Conservation (phyloP, 2,113 vertebrate species). For the Gymnarchus niloticus region DNA sequence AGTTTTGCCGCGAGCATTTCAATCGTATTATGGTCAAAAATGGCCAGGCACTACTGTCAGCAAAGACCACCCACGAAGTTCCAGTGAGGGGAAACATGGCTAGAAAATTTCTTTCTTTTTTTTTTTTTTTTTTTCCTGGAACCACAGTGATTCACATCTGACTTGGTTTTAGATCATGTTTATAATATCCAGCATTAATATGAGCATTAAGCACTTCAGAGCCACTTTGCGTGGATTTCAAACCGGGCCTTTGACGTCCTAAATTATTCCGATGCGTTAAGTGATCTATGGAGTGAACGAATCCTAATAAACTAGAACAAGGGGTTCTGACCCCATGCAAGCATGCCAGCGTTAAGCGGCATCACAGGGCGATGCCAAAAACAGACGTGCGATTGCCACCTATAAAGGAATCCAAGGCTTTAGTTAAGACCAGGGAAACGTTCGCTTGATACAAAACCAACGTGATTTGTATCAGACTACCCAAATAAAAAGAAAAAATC, state of each 20-base stretch:
- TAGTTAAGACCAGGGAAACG: neutral
- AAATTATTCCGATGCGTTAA: constrained; percentile 35
- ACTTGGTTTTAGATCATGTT: constrained; percentile 61
- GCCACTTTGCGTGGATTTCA: constrained; percentile 43
- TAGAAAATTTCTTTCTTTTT: neutral
- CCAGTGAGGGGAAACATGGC: constrained; percentile 34
- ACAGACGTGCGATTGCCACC: neutral
- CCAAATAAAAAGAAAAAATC: neutral
- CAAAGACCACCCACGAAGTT: constrained; percentile 63
- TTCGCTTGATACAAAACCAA: neutral
- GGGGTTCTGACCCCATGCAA: constrained; percentile 26
- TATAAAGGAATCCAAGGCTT: neutral
- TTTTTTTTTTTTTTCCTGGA: constrained; percentile 57
- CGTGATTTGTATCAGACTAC: neutral
- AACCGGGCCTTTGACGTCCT: constrained; percentile 45
- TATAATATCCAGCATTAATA: constrained; percentile 69
- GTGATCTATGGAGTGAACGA: constrained; percentile 41
- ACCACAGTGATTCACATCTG: constrained; percentile 63
- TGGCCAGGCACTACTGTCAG: constrained; percentile 56
- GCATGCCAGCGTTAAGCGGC: neutral
- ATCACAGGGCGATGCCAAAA: neutral
- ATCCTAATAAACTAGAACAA: constrained; percentile 31
- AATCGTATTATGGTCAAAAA: constrained; percentile 64
- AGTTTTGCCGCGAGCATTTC: constrained; percentile 49
- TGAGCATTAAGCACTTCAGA: constrained; percentile 52